Evolutionary conservation across 2,797 vertebrate genomes (phyloP).

Genomic region (Notoglanidium macrostoma): DNA sequence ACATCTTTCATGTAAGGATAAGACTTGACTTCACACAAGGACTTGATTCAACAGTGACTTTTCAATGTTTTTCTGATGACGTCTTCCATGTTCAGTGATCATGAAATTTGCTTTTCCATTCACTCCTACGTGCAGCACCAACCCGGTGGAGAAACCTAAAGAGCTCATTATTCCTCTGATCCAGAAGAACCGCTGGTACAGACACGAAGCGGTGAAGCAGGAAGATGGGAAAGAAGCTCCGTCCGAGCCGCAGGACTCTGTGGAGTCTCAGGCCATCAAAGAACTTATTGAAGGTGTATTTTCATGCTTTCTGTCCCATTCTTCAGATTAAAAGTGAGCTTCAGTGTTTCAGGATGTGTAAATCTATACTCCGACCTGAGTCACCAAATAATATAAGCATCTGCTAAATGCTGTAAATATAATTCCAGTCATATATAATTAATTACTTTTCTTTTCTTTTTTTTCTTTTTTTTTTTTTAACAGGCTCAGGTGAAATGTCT

Average conservation of each 20-base stretch:
- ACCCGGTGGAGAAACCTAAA: conserved; percentile 71
- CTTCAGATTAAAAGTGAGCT: background rate
- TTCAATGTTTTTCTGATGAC: background rate
- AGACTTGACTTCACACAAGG: background rate
- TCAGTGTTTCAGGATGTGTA: background rate
- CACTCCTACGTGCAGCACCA: conserved; percentile 63
- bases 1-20: too few species aligned
- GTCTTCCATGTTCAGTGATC: background rate
- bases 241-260: conserved; percentile 64
- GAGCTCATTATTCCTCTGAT: conserved; percentile 81
- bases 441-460: too few species aligned
- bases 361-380: background rate
- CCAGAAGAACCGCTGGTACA: conserved; percentile 79
- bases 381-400: background rate
- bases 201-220: conserved; percentile 50
- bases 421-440: background rate
- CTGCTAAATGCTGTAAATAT: background rate
- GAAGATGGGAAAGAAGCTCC: conserved; percentile 31
- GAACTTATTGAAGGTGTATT: conserved; percentile 86
- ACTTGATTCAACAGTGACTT: background rate
- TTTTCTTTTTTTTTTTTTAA: too few species aligned
- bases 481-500: background rate
- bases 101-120: background rate
- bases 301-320: background rate
- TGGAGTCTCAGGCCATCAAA: conserved; percentile 85